Evolutionary conservation across 2,888 invertebrate genomes (phyloP).

Genomic region (Mesorhabditis belari): DNA sequence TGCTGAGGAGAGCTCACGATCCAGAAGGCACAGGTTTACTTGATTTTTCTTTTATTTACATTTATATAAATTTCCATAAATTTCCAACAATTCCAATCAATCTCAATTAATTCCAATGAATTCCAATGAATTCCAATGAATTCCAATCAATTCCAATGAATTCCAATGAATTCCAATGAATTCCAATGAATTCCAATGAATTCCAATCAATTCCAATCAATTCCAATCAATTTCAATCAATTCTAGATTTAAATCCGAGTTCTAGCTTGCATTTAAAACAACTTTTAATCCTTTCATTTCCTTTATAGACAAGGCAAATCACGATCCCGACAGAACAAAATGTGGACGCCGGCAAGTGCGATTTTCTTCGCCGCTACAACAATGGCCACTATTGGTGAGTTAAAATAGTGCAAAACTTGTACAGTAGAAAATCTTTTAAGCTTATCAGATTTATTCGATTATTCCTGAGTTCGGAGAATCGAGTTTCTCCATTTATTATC

Average conservation of each 20-base stretch:
- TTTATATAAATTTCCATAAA: no score
- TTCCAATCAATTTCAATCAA: no score
- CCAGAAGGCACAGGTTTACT: slow-evolving; percentile 17
- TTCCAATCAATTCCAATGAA: no score
- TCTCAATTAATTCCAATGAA: no score
- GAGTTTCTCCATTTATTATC: no score
- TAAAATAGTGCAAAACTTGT: not conserved
- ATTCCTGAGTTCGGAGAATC: not conserved
- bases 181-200: no score
- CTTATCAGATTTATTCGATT: not conserved
- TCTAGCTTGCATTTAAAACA: no score
- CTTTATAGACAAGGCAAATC: slow-evolving; percentile 16
- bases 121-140: no score
- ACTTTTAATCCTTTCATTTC: no score
- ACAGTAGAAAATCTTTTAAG: not conserved
- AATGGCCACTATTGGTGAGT: slow-evolving; percentile 51
- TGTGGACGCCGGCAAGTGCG: slow-evolving; percentile 51
- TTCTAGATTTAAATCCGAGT: not conserved
- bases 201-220: no score
- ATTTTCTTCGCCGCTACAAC: slow-evolving; percentile 53
- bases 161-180: no score
- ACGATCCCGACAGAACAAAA: slow-evolving; percentile 38
- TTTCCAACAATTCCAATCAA: no score
- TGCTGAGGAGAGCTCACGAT: slow-evolving; percentile 11
- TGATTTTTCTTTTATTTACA: not conserved